Percentiles rank a stretch among this genome's conserved stretches.
phyloP scores from a whole-genome alignment of 1,140 invertebrate species.

The Melitaea cinxia region DNA sequence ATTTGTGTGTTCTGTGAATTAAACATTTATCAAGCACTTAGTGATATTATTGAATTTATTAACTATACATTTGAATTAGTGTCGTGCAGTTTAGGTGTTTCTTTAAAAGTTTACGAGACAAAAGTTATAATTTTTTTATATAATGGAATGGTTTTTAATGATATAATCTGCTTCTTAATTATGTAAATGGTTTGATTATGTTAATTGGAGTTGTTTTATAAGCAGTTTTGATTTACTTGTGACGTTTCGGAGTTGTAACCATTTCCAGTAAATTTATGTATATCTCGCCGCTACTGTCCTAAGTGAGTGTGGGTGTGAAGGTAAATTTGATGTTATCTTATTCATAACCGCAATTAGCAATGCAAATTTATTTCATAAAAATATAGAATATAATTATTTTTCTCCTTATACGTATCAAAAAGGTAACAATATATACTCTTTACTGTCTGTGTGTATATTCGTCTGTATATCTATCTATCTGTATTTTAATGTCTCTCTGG shows the following conservation, averaged over 20 bases:
- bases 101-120: not conserved
- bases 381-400: not conserved
- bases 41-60: not conserved
- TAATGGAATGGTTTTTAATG: not conserved
- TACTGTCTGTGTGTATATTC: too few relatives aligned
- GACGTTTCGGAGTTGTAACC: conserved; percentile 53
- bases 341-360: not conserved
- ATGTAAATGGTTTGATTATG: conserved; percentile 76
- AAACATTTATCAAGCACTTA: not conserved
- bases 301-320: conserved; percentile 60
- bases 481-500: too few relatives aligned
- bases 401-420: too few relatives aligned
- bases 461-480: too few relatives aligned
- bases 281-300: conserved; percentile 65
- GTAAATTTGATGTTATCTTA: conserved; percentile 28
- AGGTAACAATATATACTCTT: too few relatives aligned
- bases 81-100: not conserved
- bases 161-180: conserved; percentile 58
- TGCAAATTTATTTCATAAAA: not conserved
- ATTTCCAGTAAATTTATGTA: conserved; percentile 71
- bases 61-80: not conserved
- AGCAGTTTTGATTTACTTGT: conserved; percentile 70
- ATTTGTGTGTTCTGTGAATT: conserved; percentile 20
- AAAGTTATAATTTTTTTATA: not conserved
- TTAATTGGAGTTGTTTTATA: conserved; percentile 69